phyloP scores from a whole-genome alignment of 2,113 vertebrate species.

The Cyanocitta stelleri region DNA sequence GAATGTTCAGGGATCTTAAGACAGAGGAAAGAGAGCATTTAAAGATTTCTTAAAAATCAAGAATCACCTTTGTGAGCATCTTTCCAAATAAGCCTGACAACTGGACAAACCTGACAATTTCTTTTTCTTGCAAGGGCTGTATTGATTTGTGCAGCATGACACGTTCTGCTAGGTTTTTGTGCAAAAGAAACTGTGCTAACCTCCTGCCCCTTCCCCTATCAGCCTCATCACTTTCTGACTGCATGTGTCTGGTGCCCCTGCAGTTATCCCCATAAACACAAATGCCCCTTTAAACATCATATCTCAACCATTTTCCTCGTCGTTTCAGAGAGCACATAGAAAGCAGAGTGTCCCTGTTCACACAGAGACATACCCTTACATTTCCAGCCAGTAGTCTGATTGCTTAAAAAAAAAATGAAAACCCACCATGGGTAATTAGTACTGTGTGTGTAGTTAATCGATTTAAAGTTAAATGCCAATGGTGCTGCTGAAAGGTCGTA shows the following conservation, averaged over 20 bases:
- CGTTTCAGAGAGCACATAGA: neutral
- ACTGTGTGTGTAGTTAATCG: neutral
- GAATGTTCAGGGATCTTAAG: neutral
- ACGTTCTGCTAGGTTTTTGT: neutral
- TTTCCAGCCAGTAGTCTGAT: neutral
- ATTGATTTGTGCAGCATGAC: conserved; percentile 8
- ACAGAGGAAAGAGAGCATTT: neutral
- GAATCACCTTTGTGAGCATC: neutral
- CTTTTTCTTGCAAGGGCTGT: neutral
- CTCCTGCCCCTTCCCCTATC: neutral
- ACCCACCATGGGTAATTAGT: neutral
- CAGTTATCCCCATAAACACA: neutral
- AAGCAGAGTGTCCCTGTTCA: neutral
- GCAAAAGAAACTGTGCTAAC: neutral
- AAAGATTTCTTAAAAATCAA: neutral
- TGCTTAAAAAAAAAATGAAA: neutral
- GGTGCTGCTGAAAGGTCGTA: neutral
- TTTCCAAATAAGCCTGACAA: neutral
- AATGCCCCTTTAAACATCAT: neutral
- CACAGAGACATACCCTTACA: neutral
- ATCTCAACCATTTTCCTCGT: neutral
- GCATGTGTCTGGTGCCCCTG: neutral
- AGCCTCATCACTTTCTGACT: neutral
- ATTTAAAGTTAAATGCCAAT: conserved; percentile 38
- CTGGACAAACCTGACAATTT: neutral